Evolutionary conservation across 2,888 invertebrate genomes (phyloP).

Genomic region (Nomada flava): DNA sequence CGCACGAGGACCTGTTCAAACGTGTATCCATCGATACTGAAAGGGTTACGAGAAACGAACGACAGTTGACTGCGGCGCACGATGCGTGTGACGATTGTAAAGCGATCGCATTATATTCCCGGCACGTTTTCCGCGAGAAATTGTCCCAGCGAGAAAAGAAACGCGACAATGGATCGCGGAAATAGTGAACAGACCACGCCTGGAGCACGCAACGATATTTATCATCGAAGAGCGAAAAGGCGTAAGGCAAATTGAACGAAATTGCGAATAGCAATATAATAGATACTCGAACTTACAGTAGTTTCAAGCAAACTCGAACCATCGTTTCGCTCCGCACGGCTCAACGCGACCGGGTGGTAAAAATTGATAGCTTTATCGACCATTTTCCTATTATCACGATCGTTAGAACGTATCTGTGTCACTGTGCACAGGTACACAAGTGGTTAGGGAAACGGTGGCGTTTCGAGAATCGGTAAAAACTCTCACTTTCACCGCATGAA

Average conservation of each 20-base stretch:
- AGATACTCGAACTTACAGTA: not conserved
- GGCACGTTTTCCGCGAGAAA: slow-evolving; percentile 53
- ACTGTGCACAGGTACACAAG: slow-evolving; percentile 6
- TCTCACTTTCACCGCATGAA: slow-evolving; percentile 59
- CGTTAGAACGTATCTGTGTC: not conserved
- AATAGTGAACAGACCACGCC: slow-evolving; percentile 53
- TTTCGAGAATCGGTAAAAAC: slow-evolving; percentile 49
- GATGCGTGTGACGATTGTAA: slow-evolving; percentile 56
- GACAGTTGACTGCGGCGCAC: slow-evolving; percentile 10
- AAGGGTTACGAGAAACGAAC: slow-evolving; percentile 16
- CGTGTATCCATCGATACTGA: slow-evolving; percentile 21
- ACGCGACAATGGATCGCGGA: slow-evolving; percentile 49
- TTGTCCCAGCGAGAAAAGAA: slow-evolving; percentile 50
- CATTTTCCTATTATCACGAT: too few species aligned
- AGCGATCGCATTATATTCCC: slow-evolving; percentile 48
- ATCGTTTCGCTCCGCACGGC: not conserved
- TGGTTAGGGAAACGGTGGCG: slow-evolving; percentile 8
- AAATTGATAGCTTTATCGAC: not conserved
- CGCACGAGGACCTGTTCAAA: not conserved
- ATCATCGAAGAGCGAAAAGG: slow-evolving; percentile 5
- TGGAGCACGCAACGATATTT: slow-evolving; percentile 50
- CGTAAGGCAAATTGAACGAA: not conserved
- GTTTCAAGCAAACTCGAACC: not conserved
- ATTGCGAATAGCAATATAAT: not conserved
- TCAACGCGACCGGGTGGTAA: not conserved